These are phyloP conservation scores for Ornithorhynchus anatinus DNA, from an alignment of 2,113 vertebrate genomes.

Conservation along the genomic window DNA sequence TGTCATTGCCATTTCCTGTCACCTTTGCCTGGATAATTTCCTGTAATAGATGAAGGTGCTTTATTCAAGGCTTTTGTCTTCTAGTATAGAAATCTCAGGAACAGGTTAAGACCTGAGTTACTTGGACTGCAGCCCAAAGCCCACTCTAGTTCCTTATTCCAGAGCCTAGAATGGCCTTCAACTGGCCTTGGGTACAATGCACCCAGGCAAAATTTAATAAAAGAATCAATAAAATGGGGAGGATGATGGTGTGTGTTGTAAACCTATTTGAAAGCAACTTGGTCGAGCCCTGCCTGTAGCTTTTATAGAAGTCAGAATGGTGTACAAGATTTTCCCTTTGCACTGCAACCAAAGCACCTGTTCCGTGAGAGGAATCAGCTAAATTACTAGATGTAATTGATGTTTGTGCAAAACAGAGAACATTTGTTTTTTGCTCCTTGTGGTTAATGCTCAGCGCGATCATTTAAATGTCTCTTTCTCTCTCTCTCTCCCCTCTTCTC, in stretches of 20 bases:
- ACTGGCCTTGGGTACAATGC: too few species aligned
- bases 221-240: too few species aligned
- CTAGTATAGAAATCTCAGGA: too few species aligned
- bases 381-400: slow-evolving; percentile 67
- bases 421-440: slow-evolving; percentile 70
- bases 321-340: slow-evolving; percentile 22
- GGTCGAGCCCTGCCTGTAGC: slow-evolving; percentile 26
- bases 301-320: slow-evolving; percentile 42
- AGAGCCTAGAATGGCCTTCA: too few species aligned
- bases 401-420: slow-evolving; percentile 67
- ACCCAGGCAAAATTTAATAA: too few species aligned
- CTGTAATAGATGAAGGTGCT: too few species aligned
- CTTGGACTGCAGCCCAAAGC: too few species aligned
- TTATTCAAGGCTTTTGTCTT: too few species aligned
- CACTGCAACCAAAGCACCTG: slow-evolving; percentile 57
- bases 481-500: background rate
- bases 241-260: background rate
- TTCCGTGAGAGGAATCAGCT: slow-evolving; percentile 61
- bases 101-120: too few species aligned
- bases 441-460: slow-evolving; percentile 71
- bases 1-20: too few species aligned
- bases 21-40: too few species aligned
- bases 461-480: slow-evolving; percentile 60
- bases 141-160: too few species aligned
- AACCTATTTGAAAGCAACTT: slow-evolving; percentile 22